Evolutionary conservation across 1,140 invertebrate genomes (phyloP), one percentile per base, ranked within the genome.

Genomic region (Plutomurus gul): DNA sequence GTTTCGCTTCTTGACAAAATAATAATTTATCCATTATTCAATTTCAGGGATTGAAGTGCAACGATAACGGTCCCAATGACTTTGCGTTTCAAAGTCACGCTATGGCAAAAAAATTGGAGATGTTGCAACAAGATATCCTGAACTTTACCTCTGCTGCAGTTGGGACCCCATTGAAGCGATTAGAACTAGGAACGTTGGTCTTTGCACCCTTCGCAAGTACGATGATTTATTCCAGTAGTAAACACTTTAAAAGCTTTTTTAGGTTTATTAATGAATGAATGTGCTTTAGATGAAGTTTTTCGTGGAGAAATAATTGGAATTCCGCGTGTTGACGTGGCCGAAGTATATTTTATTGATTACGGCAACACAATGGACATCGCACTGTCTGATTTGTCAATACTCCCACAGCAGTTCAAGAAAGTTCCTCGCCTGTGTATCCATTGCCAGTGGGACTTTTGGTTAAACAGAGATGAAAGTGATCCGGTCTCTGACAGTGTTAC

Each of bases 391-490:
- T 10, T 77, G 0, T 46, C 27, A 0, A n/a, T 7, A 4, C 22
- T 77, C 8, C 76, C 76, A 1, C 20, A 18, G 5, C 30, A 77
- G 22, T 46, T 71, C 16, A 16, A 20, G 4, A 20, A 47, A 0
- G 11, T 49, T 3, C 76, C 76, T 20, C 56, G 76, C 1, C 39
- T 77, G 8, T 40, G 37, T 11, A 27, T 36, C 40, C 76, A 77
- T 0, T 77, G 76, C 39, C 76, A 39, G 11, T 77, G 76, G 76
- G 76, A 77, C 20, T 46, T 43, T 6, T 39, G 37, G 39, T 13
- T 72, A 1, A 13, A 22, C 4, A 71, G 46, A 22, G 56, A 77
- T 1, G 13, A 36, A 3, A 7, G 3, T n/a, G 60, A 27, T 33
- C 27, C 11, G 1, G 13, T 65, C 1, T 16, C 25, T 0, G 56